A percentile compares a stretch with the other conserved stretches of the same genome.
Conservation (phyloP, 2,888 invertebrate species). For the Athrips mouffetella region DNA sequence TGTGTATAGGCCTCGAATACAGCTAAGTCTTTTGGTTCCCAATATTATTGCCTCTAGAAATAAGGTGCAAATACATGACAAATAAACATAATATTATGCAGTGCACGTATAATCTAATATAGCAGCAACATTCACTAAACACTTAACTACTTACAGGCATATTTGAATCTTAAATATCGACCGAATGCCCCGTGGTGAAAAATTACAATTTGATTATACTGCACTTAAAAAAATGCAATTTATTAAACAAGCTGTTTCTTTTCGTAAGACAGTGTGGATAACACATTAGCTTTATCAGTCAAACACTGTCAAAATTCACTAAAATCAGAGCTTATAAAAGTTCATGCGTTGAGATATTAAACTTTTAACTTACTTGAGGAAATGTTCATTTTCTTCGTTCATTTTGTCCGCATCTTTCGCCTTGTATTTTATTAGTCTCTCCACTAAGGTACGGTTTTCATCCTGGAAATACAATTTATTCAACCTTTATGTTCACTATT, state of each 20-base stretch:
- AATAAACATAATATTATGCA: constrained; percentile 37
- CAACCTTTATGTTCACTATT: not conserved
- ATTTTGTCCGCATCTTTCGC: constrained; percentile 96
- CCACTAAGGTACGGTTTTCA: constrained; percentile 90
- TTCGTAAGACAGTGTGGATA: constrained; percentile 3
- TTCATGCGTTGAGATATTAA: constrained; percentile 17
- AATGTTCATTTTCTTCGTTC: constrained; percentile 97
- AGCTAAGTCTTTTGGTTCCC: not conserved
- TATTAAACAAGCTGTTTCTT: not conserved
- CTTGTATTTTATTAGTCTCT: constrained; percentile 93
- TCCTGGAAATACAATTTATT: too few relatives aligned
- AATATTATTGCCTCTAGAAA: not conserved
- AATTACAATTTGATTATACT: constrained; percentile 12
- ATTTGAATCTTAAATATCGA: constrained; percentile 30
- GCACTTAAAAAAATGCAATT: constrained; percentile 3
- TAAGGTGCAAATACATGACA: constrained; percentile 36
- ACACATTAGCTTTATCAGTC: constrained; percentile 11
- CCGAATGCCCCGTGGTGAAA: constrained; percentile 46
- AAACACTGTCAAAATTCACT: constrained; percentile 32
- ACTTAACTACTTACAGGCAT: constrained; percentile 45
- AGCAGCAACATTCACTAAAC: constrained; percentile 53
- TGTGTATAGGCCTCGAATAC: too few relatives aligned
- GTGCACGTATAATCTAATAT: constrained; percentile 41
- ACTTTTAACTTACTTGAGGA: constrained; percentile 85
- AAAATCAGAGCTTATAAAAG: constrained; percentile 26